Base-by-base conservation (phyloP, 2,113 vertebrate genomes). In the Fulmarus glacialis region DNA sequence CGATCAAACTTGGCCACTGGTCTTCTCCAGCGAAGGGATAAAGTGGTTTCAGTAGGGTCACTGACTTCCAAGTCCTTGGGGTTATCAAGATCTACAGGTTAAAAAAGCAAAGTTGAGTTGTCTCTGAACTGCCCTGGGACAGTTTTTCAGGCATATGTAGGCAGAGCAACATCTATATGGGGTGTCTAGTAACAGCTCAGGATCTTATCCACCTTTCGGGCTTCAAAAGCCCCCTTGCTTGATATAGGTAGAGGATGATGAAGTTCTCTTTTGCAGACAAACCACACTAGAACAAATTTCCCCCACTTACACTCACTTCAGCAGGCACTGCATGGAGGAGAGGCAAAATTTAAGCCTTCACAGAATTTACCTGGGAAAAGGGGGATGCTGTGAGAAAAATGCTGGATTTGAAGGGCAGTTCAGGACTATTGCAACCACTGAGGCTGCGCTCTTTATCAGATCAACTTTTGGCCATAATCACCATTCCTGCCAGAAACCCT, bases 1-100 rank as follows among this genome's bases (percentile, higher is more conserved):
- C 93, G 98, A 87, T 99, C 99, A 47, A 99, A 98, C 90, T 99
- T 99, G 92, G 99, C 99, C 89, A 98, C 56, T 0, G 99, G 99
- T 12, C 97, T 98, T 59, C 95, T 99, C 99, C 99, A 99, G 84
- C 96, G 96, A 50, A 99, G 95, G 47, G 97, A 90, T 73, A 99
- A 62, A 7, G 98, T 99, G 91, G 98, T 99, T 92, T 99, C 99
- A 0, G 98, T 98, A 50, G 98, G 98, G 55, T 99, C 98, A 2
- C 95, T 98, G 36, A 99, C 98, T n/a, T 97, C 97, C 94, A 99
- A 94, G 55, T 99, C 99, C 91, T 98, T 99, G 75, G 99, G 99
- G 38, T 98, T 98, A 53, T 99, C 99, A 17, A 99, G 96, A 22
- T 99, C 99, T 99, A 72, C 24, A 47, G 74, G 32, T 55, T 23